Conservation (phyloP, 1,140 invertebrate species). For the Cydia splendana region DNA sequence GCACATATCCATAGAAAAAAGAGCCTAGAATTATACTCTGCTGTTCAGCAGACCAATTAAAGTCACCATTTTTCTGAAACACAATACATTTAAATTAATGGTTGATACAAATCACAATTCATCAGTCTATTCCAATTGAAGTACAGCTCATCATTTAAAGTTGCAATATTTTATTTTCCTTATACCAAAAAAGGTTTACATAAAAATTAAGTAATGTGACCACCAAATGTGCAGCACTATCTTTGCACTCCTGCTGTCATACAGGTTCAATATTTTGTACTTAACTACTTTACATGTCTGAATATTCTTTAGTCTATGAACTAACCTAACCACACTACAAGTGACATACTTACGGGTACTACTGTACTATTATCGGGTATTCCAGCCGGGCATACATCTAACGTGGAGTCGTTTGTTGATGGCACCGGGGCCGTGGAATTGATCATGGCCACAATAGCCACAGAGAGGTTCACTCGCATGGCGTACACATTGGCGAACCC, state of each 20-base stretch:
- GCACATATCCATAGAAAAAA: constrained; percentile 93
- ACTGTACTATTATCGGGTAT: constrained; percentile 79
- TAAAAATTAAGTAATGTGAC: too few relatives aligned
- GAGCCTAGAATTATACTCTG: constrained; percentile 91
- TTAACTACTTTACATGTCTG: too few relatives aligned
- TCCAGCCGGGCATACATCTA: constrained; percentile 82
- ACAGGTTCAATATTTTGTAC: too few relatives aligned
- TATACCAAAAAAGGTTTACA: too few relatives aligned
- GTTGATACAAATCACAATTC: neutral
- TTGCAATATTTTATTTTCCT: too few relatives aligned
- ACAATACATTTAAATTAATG: constrained; percentile 10
- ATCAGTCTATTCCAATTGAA: too few relatives aligned
- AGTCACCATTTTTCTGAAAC: constrained; percentile 84
- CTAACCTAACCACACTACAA: constrained; percentile 1
- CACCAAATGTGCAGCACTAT: neutral
- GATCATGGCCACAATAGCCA: constrained; percentile 96
- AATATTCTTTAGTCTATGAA: neutral
- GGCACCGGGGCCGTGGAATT: constrained; percentile 86
- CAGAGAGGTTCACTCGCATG: constrained; percentile 94
- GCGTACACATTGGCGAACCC: constrained; percentile 93
- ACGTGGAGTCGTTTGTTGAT: constrained; percentile 77
- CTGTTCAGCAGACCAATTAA: constrained; percentile 88
- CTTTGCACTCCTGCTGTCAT: too few relatives aligned
- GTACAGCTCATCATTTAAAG: too few relatives aligned
- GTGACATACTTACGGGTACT: constrained; percentile 77